These are phyloP conservation scores for Calameuta filiformis DNA, from an alignment of 2,888 invertebrate species.

Conservation along the genomic window DNA sequence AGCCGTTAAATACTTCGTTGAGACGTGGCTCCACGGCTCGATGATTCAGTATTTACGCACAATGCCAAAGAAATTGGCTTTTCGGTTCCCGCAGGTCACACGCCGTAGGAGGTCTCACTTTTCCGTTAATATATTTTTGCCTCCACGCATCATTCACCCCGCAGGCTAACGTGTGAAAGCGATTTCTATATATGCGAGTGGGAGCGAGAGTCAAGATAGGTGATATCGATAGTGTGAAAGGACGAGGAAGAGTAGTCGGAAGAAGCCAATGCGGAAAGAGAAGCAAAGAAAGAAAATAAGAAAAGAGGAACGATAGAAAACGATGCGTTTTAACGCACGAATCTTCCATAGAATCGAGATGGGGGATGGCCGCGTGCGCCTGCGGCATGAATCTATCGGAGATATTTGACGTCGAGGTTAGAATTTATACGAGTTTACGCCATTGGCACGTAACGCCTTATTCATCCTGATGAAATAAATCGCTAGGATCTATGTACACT, in stretches of 20 bases:
- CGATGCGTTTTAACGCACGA: background rate
- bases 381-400: background rate
- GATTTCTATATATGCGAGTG: background rate
- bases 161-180: background rate
- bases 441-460: background rate
- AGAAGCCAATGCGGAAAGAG: background rate
- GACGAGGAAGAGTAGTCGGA: background rate
- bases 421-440: constrained; percentile 10
- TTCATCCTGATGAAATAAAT: background rate
- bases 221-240: background rate
- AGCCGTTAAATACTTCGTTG: constrained; percentile 54
- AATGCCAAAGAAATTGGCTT: constrained; percentile 57
- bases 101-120: constrained; percentile 52
- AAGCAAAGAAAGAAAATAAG: background rate
- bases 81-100: constrained; percentile 45
- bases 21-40: constrained; percentile 37
- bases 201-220: background rate
- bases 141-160: constrained; percentile 10
- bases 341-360: background rate
- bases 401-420: constrained; percentile 7
- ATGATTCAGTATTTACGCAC: constrained; percentile 61
- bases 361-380: constrained; percentile 10
- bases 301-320: background rate
- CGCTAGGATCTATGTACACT: background rate
- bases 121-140: constrained; percentile 30